phyloP scores from a whole-genome alignment of 1,140 invertebrate genomes.

The Coelopa frigida region DNA sequence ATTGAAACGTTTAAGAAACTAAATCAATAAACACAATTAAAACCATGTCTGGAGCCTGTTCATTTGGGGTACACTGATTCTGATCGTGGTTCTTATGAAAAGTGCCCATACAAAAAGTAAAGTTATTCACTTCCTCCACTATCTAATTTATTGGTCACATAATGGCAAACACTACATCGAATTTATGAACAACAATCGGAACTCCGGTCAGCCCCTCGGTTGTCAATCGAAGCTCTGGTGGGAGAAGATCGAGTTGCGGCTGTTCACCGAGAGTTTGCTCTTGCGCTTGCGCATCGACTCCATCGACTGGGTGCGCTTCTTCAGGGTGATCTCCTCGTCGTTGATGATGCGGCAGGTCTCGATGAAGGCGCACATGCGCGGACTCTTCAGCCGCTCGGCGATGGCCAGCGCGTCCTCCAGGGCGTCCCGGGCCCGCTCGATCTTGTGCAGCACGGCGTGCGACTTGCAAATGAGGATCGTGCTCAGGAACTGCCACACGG shows the following conservation, averaged over 20 bases:
- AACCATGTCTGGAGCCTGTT: too few relatives aligned
- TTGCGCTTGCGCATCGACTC: constrained; percentile 9
- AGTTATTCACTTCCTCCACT: too few relatives aligned
- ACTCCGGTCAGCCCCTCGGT: too few relatives aligned
- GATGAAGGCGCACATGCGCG: constrained; percentile 25
- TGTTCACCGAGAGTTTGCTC: constrained; percentile 7
- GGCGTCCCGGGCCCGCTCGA: constrained; percentile 24
- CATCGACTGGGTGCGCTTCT: constrained; percentile 17
- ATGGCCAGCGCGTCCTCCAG: constrained; percentile 23
- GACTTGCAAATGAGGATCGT: constrained; percentile 31
- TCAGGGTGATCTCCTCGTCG: constrained; percentile 26
- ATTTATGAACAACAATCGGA: too few relatives aligned
- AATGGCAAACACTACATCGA: too few relatives aligned
- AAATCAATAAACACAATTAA: too few relatives aligned
- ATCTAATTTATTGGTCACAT: too few relatives aligned
- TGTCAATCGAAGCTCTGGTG: too few relatives aligned
- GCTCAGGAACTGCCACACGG: constrained; percentile 29
- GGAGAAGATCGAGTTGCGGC: constrained; percentile 3
- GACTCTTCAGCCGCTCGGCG: constrained; percentile 22
- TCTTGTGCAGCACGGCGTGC: constrained; percentile 31
- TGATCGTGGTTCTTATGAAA: too few relatives aligned
- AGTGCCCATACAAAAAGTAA: too few relatives aligned
- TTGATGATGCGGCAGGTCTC: constrained; percentile 34
- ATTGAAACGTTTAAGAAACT: too few relatives aligned
- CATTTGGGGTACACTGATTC: too few relatives aligned